Conservation (phyloP, 2,113 vertebrate genomes). For the Cranoglanis bouderius region DNA sequence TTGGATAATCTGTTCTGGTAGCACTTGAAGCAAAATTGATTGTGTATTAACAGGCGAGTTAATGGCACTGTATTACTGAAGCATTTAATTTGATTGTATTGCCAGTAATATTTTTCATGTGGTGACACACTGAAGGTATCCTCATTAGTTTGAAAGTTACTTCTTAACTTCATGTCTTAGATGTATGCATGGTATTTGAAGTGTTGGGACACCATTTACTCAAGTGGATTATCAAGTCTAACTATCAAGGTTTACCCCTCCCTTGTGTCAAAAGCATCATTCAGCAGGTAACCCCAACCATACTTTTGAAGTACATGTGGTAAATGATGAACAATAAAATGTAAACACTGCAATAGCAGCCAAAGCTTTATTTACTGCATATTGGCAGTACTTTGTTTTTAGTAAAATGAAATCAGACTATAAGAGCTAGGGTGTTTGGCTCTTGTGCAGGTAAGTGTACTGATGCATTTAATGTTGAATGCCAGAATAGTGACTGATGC, state of each 20-base stretch:
- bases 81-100: neutral
- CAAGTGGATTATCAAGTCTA: conserved; percentile 99
- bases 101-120: neutral
- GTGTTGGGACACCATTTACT: conserved; percentile 95
- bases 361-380: neutral
- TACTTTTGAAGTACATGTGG: neutral
- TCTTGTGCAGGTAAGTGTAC: neutral
- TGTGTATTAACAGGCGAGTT: neutral
- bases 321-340: neutral
- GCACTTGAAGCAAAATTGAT: neutral
- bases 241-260: conserved; percentile 95
- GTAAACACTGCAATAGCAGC: neutral
- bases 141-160: conserved; percentile 11
- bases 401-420: neutral
- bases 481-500: neutral
- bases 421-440: neutral
- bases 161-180: conserved; percentile 79
- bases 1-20: neutral
- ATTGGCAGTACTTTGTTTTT: neutral
- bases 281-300: conserved; percentile 76
- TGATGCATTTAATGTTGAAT: neutral
- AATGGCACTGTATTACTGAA: neutral
- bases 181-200: conserved; percentile 99
- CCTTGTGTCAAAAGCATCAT: conserved; percentile 96
- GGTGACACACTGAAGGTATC: neutral